These are phyloP conservation scores for Glossosoma conforme DNA, from an alignment of 1,140 invertebrate genomes.

Conservation along the genomic window DNA sequence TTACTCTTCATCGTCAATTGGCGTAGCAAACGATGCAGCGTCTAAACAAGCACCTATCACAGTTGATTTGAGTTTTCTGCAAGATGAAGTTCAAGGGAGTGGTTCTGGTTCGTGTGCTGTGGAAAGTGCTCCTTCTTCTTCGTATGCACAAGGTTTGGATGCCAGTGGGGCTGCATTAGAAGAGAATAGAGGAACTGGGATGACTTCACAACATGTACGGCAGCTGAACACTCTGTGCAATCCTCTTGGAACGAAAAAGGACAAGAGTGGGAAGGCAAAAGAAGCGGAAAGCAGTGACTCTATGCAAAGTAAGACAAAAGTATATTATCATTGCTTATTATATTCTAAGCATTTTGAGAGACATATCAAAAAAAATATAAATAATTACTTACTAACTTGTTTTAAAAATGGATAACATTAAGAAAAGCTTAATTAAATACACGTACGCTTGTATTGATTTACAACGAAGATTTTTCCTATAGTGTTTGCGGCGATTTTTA, in stretches of 20 bases:
- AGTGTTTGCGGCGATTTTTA: no score
- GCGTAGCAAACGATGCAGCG: neutral
- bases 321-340: no score
- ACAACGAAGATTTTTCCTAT: no score
- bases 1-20: neutral
- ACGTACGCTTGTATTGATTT: no score
- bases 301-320: slow-evolving; percentile 25
- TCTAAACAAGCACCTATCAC: slow-evolving; percentile 2
- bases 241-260: slow-evolving; percentile 20
- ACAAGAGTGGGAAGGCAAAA: slow-evolving; percentile 6
- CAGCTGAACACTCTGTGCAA: slow-evolving; percentile 24
- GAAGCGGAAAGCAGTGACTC: slow-evolving; percentile 19
- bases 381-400: no score
- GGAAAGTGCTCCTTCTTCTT: neutral
- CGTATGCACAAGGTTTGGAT: slow-evolving; percentile 31
- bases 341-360: no score
- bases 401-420: no score
- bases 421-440: no score
- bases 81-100: slow-evolving; percentile 13
- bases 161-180: slow-evolving; percentile 15
- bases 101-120: slow-evolving; percentile 10
- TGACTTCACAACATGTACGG: slow-evolving; percentile 29
- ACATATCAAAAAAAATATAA: no score
- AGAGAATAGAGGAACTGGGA: slow-evolving; percentile 14
- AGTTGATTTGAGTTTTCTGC: slow-evolving; percentile 15